phyloP scores from a whole-genome alignment of 1,140 invertebrate species.

The Copidosoma floridanum region DNA sequence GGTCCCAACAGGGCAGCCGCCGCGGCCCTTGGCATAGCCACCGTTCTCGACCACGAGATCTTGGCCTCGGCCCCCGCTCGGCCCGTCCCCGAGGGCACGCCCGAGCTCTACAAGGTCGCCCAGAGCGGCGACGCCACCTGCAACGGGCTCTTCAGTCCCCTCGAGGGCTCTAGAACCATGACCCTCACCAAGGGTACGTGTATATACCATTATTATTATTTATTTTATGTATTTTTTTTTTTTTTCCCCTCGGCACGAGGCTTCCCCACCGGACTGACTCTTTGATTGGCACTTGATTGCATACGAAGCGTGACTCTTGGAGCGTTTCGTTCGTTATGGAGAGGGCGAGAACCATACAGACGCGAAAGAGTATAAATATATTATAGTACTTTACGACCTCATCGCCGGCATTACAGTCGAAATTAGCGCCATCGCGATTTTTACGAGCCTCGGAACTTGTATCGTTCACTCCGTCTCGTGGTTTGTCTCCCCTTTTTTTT shows the following conservation, averaged over 20 bases:
- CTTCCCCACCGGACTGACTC: too few species aligned
- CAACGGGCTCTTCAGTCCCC: slow-evolving; percentile 79
- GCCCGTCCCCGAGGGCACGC: slow-evolving; percentile 45
- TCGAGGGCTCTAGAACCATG: slow-evolving; percentile 74
- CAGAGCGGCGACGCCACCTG: slow-evolving; percentile 87
- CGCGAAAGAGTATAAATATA: slow-evolving; percentile 15
- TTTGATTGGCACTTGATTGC: too few species aligned
- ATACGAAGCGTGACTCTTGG: too few species aligned
- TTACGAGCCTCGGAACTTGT: slow-evolving; percentile 50
- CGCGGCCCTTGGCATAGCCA: slow-evolving; percentile 35
- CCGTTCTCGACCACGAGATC: slow-evolving; percentile 44
- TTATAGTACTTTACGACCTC: slow-evolving; percentile 42
- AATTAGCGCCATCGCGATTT: slow-evolving; percentile 48
- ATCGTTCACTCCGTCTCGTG: slow-evolving; percentile 28
- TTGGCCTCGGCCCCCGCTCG: slow-evolving; percentile 32
- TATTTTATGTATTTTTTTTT: too few species aligned
- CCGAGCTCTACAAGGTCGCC: slow-evolving; percentile 71
- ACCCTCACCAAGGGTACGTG: slow-evolving; percentile 71
- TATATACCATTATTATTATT: too few species aligned
- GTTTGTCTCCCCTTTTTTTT: not conserved
- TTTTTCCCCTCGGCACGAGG: too few species aligned
- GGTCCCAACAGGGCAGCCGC: slow-evolving; percentile 40
- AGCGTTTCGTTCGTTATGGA: too few species aligned
- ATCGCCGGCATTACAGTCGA: slow-evolving; percentile 44
- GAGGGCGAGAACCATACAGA: slow-evolving; percentile 11